Percentiles rank a stretch among this genome's conserved stretches.
Evolutionary conservation across 2,797 vertebrate genomes (phyloP).

Genomic region (Xiphophorus birchmanni): DNA sequence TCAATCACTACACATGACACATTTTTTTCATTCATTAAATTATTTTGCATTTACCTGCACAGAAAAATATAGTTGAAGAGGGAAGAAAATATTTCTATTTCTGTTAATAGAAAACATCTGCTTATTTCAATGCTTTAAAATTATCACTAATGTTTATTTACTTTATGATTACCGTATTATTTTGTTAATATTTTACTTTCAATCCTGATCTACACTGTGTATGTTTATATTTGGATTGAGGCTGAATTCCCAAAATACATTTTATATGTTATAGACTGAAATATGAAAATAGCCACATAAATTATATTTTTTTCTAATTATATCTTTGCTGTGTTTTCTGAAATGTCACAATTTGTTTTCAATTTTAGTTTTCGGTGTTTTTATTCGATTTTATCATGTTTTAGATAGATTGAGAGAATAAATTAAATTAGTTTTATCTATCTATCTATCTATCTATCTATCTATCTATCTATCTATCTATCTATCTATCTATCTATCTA

Average conservation of each 20-base stretch:
- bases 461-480: not conserved
- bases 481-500: slow-evolving; percentile 1
- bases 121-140: not conserved
- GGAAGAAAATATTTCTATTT: not conserved
- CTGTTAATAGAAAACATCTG: not conserved
- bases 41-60: not conserved
- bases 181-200: not conserved
- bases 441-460: slow-evolving; percentile 1
- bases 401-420: not conserved
- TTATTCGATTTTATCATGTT: not conserved
- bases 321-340: not conserved
- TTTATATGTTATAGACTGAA: not conserved
- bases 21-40: not conserved
- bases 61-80: not conserved
- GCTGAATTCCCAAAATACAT: not conserved
- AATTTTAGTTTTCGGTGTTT: not conserved
- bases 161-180: not conserved
- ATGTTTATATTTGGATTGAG: not conserved
- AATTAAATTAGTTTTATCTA: not conserved
- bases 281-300: not conserved
- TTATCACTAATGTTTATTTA: not conserved
- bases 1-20: not conserved
- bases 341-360: not conserved
- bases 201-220: not conserved
- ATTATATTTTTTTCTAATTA: not conserved